A percentile compares a stretch with the other conserved stretches of the same genome.
phyloP scores from a whole-genome alignment of 1,140 invertebrate genomes.

The Aphis gossypii region DNA sequence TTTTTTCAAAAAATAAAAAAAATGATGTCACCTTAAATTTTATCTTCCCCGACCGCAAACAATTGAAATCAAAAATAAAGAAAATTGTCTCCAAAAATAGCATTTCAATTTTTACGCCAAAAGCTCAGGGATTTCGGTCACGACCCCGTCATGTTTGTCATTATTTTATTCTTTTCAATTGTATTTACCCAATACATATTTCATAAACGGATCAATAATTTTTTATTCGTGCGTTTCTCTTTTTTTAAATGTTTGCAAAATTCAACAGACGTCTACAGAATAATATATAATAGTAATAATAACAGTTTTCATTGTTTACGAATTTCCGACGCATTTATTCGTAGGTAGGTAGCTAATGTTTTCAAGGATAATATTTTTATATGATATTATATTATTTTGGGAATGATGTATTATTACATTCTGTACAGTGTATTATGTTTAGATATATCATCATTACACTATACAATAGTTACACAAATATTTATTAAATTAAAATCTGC shows the following conservation, averaged over 20 bases:
- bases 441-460: neutral
- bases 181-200: neutral
- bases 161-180: conserved; percentile 14
- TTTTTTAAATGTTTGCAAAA: neutral
- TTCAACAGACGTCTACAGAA: neutral
- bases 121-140: neutral
- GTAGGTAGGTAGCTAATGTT: neutral
- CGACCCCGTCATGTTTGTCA: conserved; percentile 7
- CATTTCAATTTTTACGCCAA: neutral
- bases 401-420: neutral
- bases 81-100: neutral
- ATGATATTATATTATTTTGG: neutral
- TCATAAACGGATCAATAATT: conserved; percentile 1
- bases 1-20: neutral
- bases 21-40: neutral
- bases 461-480: neutral
- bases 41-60: neutral
- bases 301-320: neutral
- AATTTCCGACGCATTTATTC: neutral
- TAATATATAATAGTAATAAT: conserved; percentile 6
- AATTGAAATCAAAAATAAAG: neutral
- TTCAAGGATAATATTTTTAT: neutral
- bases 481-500: neutral
- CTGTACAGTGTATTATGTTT: neutral
- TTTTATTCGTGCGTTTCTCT: neutral